Base-by-base conservation (phyloP, 2,113 vertebrate species). In the Dromiciops gliroides region DNA sequence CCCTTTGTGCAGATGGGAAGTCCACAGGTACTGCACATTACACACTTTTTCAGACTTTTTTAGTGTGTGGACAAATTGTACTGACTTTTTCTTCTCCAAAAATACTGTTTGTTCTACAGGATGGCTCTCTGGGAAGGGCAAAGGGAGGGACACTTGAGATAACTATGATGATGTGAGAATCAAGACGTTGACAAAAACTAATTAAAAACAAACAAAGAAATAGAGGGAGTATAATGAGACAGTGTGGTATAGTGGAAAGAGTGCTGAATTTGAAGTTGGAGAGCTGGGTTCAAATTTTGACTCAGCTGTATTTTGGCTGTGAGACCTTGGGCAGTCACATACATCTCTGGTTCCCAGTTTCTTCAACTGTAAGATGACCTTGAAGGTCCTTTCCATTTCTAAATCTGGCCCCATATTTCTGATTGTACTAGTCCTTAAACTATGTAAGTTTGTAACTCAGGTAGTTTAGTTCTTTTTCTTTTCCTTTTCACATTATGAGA, bases 401-500 rank as follows among this genome's bases (percentile, higher is more conserved):
- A 83, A 83, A 90, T 12, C 3, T 90, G 25, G 25, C 48, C 28
- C 8, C 12, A 25, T 48, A 31, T 48, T 50, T 90, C 44, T 90
- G 3, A 90, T 90, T 90, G n/a, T 83, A 22, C 19, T 49, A 48
- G 48, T 90, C 48, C 48, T 44, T 50, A 90, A 50, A 28, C 48
- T 44, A 28, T 28, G 22, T 50, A 90, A 48, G 1, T 50, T 89
- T 48, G 31, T 67, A 67, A 31, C 67, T 44, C 16, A 83, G 9
- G 25, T 48, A 14, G 25, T 25, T 90, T 90, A 48, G 25, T 49
- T 6, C 23, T 90, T 95, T 95, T 75, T 91, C 37, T 50, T 94
- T 89, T 90, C 75, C 23, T 75, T 25, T 56, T 49, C 75, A 25
- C 26, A 90, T 47, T 92, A 94, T 97, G 53, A 96, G 22, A 31